phyloP scores from a whole-genome alignment of 2,113 vertebrate genomes.

The Ceyx melanurus region DNA sequence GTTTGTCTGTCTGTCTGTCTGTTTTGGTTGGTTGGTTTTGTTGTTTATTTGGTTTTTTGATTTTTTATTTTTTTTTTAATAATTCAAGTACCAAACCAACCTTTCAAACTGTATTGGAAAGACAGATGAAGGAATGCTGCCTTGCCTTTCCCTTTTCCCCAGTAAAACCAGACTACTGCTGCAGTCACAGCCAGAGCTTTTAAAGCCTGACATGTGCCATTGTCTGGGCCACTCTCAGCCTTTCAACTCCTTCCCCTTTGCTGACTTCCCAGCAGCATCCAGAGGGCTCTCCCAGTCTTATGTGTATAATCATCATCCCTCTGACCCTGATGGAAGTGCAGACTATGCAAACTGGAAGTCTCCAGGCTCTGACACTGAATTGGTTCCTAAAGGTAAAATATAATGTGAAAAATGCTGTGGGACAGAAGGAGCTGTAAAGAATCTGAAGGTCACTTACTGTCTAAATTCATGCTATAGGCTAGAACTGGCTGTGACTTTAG shows the following conservation, averaged over 20 bases:
- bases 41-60: too few relatives aligned
- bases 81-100: not conserved
- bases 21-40: too few relatives aligned
- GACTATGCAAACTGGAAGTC: not conserved
- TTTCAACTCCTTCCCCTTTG: not conserved
- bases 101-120: not conserved
- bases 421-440: not conserved
- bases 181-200: not conserved
- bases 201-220: not conserved
- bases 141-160: not conserved
- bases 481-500: not conserved
- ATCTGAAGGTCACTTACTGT: not conserved
- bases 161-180: not conserved
- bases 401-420: not conserved
- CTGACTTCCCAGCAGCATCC: not conserved
- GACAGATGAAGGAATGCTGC: not conserved
- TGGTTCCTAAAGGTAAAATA: not conserved
- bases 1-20: too few relatives aligned
- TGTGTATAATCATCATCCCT: not conserved
- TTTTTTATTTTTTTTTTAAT: not conserved
- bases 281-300: not conserved
- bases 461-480: not conserved
- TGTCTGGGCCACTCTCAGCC: not conserved
- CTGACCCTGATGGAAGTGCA: not conserved
- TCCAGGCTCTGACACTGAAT: not conserved